Base-by-base conservation (phyloP, 2,888 invertebrate species). In the Yponomeuta malinellus region DNA sequence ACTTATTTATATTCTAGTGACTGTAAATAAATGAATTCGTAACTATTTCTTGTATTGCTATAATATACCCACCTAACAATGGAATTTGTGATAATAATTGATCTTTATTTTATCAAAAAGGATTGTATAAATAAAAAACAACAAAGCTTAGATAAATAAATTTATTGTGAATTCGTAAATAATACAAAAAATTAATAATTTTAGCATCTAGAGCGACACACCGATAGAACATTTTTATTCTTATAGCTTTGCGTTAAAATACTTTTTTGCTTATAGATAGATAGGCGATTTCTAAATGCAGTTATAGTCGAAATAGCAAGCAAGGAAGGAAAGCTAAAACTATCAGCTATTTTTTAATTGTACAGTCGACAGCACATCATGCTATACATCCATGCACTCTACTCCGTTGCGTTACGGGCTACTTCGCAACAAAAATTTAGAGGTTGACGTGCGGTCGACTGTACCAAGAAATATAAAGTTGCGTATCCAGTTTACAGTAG, bases 81-180 rank as follows among this genome's bases (percentile, higher is more conserved):
- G 23, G 23, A 23, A 23, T 23, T 23, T 23, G 1, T 23, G 23
- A 23, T 23, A 23, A 23, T 23, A 23, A 23, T 23, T 23, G 23
- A 23, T 23, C 23, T 23, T 23, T 23, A 23, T 23, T 23, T 23
- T 23, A 23, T 23, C 23, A 2, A 5, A 4, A 3, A 43, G 43
- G 43, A 5, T 43, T 43, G 43, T 43, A 5, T 43, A 43, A 43
- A 43, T 43, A 43, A 71, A 71, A 67, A 64, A 29, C 64, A 12
- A 10, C 8, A 9, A 29, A 64, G 23, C 29, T 69, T 64, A n/a
- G 29, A 10, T 15, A 68, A 64, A 64, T 64, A 75, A 59, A 4
- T 72, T 74, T 72, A 76, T 75, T 75, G 15, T 15, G 71, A 64
- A 74, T 68, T 69, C 23, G 12, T 59, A 71, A 73, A 71, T 70